These are phyloP conservation scores for Calameuta pallipes DNA, from an alignment of 2,888 invertebrate genomes.

Conservation along the genomic window DNA sequence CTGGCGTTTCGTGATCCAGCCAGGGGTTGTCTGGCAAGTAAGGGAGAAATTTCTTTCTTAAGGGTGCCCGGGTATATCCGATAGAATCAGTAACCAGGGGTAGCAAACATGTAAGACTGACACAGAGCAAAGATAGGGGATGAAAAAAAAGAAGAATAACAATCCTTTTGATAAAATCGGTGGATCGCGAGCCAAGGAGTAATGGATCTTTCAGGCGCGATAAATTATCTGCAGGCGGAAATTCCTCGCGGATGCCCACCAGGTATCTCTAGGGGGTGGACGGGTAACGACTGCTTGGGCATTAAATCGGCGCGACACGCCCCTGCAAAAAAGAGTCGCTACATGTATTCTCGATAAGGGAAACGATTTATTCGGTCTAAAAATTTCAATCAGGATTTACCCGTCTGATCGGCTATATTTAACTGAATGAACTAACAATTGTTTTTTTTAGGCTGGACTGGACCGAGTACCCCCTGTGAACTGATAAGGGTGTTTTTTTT, in stretches of 20 bases:
- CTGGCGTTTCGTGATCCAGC: constrained; percentile 22
- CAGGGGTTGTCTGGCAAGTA: not conserved
- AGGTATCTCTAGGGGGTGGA: not conserved
- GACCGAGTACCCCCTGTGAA: not conserved
- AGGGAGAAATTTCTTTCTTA: not conserved
- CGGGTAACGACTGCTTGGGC: not conserved
- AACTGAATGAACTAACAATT: not conserved
- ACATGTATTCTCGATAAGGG: not conserved
- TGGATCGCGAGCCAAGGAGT: not conserved
- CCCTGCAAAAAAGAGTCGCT: not conserved
- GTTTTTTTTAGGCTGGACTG: not conserved
- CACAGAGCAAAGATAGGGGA: not conserved
- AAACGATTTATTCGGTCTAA: not conserved
- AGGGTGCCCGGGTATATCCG: no score
- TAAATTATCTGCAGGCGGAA: not conserved
- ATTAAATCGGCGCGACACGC: not conserved
- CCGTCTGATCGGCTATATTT: not conserved
- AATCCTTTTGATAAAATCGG: not conserved
- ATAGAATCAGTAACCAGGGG: not conserved
- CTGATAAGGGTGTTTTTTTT: not conserved
- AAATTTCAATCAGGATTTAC: not conserved
- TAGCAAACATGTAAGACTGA: not conserved
- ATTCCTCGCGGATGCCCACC: not conserved
- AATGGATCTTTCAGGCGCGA: not conserved
- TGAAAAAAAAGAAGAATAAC: not conserved